A percentile compares a stretch with the other conserved stretches of the same genome.
phyloP scores from a whole-genome alignment of 2,797 vertebrate species.

The Columba guinea region DNA sequence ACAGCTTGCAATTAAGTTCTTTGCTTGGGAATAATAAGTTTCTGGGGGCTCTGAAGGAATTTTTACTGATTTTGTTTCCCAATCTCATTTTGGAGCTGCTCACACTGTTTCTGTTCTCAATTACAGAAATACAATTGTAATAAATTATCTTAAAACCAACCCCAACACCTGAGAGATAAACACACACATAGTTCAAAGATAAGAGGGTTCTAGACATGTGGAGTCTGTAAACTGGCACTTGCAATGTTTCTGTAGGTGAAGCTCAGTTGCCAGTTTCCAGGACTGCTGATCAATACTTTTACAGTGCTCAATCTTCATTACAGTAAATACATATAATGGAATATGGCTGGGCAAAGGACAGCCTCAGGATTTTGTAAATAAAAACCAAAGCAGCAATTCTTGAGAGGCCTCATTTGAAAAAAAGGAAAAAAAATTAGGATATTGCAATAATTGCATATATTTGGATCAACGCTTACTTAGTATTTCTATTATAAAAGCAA shows the following conservation, averaged over 20 bases:
- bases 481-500: conserved; percentile 37
- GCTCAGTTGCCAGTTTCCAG: background rate
- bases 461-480: conserved; percentile 15
- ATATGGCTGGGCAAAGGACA: background rate
- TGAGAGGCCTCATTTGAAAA: background rate
- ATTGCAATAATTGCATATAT: conserved; percentile 21
- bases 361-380: background rate
- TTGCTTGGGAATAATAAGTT: background rate
- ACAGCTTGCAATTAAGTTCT: background rate
- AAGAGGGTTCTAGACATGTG: background rate
- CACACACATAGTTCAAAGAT: background rate
- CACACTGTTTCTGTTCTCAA: background rate
- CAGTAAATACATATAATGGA: background rate
- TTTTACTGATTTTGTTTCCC: background rate
- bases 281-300: background rate
- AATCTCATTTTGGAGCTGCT: background rate
- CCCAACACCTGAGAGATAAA: background rate
- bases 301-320: background rate
- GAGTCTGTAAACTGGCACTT: background rate
- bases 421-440: background rate
- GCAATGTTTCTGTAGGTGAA: background rate
- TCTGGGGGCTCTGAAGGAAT: background rate
- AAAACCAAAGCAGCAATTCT: conserved; percentile 10
- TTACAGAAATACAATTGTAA: background rate
- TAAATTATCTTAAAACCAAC: background rate